Conservation (phyloP, 2,888 invertebrate species). For the Teleiodes luculella region DNA sequence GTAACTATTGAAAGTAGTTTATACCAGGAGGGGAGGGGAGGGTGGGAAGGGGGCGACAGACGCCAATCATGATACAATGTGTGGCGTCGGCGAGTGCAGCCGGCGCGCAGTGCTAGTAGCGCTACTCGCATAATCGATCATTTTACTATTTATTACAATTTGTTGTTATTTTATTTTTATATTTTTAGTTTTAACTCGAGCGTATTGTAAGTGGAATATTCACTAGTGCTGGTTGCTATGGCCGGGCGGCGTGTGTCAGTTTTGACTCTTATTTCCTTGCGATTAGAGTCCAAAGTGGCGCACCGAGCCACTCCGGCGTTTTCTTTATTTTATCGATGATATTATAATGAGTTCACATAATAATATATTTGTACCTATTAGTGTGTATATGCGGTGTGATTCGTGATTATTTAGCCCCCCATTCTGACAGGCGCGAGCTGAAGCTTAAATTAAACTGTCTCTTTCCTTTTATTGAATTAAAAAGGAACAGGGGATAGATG, state of each 20-base stretch:
- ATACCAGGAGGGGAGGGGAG: too few relatives aligned
- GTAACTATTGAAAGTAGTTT: too few relatives aligned
- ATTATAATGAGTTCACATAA: constrained; percentile 20
- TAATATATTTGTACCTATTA: constrained; percentile 19
- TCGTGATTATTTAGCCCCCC: background rate
- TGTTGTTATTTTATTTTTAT: constrained; percentile 15
- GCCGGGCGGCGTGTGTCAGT: background rate
- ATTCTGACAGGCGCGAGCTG: too few relatives aligned
- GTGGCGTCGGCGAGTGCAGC: too few relatives aligned
- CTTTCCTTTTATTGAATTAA: background rate
- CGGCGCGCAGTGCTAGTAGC: background rate
- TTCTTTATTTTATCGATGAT: constrained; percentile 13
- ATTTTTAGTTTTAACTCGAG: constrained; percentile 12
- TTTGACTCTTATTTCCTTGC: background rate
- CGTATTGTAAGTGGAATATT: constrained; percentile 2
- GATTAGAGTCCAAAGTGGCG: background rate
- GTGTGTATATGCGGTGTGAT: constrained; percentile 10
- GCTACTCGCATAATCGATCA: constrained; percentile 6
- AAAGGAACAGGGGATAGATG: too few relatives aligned
- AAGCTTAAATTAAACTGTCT: too few relatives aligned
- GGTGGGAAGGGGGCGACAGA: too few relatives aligned
- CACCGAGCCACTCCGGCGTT: background rate
- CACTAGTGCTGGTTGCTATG: background rate
- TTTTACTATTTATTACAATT: constrained; percentile 10
- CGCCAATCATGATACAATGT: too few relatives aligned